Conservation (phyloP, 2,113 vertebrate species). For the Chaetura pelagica region DNA sequence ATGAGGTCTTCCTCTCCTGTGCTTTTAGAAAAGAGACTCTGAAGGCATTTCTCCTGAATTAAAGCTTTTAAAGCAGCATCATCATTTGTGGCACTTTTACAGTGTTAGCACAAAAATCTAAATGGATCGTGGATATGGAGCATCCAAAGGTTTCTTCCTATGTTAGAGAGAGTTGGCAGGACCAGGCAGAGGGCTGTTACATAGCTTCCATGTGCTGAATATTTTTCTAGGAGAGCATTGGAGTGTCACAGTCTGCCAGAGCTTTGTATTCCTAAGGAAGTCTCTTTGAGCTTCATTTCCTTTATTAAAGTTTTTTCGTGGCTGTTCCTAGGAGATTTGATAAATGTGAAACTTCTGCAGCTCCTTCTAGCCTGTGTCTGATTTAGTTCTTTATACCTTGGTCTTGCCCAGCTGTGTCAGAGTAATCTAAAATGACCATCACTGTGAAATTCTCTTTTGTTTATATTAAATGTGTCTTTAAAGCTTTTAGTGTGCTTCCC, state of each 20-base stretch:
- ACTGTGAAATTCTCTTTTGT: background rate
- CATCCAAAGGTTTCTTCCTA: background rate
- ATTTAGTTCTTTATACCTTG: background rate
- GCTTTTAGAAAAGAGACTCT: background rate
- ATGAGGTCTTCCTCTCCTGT: background rate
- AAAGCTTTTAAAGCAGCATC: background rate
- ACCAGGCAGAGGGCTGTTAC: background rate
- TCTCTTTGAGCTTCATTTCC: background rate
- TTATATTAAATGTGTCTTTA: background rate
- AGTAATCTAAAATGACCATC: background rate
- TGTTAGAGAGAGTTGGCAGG: background rate
- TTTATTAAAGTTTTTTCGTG: background rate
- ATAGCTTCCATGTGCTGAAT: background rate
- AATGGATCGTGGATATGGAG: background rate
- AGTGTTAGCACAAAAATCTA: background rate
- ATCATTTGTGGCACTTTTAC: background rate
- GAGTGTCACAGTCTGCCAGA: background rate
- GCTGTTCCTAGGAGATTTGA: background rate
- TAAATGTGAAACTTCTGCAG: background rate
- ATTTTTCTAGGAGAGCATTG: background rate
- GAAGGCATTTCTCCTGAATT: background rate
- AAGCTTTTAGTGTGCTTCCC: background rate
- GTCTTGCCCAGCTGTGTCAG: background rate
- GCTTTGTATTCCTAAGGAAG: background rate
- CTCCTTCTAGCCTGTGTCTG: background rate